These are phyloP conservation scores for Osmoderma eremita DNA, from an alignment of 2,888 invertebrate species.

Conservation along the genomic window DNA sequence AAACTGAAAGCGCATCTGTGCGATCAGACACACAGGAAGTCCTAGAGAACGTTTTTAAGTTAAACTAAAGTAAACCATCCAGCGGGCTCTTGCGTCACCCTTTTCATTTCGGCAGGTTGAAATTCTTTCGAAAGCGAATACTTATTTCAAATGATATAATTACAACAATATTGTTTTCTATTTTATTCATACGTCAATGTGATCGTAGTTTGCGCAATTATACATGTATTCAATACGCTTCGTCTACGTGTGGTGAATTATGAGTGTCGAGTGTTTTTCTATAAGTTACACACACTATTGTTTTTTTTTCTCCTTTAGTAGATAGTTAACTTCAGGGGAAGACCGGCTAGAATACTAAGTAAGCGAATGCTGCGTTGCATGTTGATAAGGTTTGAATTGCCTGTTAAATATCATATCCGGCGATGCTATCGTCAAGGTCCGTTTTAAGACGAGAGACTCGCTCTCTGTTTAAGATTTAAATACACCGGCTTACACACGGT, in stretches of 20 bases:
- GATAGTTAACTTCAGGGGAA: slow-evolving; percentile 46
- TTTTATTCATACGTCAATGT: neutral
- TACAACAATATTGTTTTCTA: neutral
- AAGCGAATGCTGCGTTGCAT: slow-evolving; percentile 50
- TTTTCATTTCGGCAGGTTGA: slow-evolving; percentile 24
- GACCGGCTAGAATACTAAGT: slow-evolving; percentile 50
- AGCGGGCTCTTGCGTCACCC: slow-evolving; percentile 22
- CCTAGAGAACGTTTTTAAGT: slow-evolving; percentile 20
- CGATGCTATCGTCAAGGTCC: slow-evolving; percentile 49
- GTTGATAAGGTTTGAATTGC: slow-evolving; percentile 53
- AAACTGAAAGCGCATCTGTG: slow-evolving; percentile 27
- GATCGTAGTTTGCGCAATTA: slow-evolving; percentile 35
- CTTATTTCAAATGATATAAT: slow-evolving; percentile 6
- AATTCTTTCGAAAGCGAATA: slow-evolving; percentile 18
- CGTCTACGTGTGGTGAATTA: slow-evolving; percentile 41
- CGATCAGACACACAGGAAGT: slow-evolving; percentile 31
- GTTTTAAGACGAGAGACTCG: slow-evolving; percentile 6
- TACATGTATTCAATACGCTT: slow-evolving; percentile 39
- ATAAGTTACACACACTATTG: slow-evolving; percentile 46
- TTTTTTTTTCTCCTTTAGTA: slow-evolving; percentile 50
- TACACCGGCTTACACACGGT: too few species aligned
- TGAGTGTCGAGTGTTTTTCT: slow-evolving; percentile 47
- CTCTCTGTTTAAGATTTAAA: neutral
- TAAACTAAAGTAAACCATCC: slow-evolving; percentile 11
- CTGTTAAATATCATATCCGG: slow-evolving; percentile 55